Conservation (phyloP, 2,888 invertebrate genomes). For the Pristionchus arcanus region DNA sequence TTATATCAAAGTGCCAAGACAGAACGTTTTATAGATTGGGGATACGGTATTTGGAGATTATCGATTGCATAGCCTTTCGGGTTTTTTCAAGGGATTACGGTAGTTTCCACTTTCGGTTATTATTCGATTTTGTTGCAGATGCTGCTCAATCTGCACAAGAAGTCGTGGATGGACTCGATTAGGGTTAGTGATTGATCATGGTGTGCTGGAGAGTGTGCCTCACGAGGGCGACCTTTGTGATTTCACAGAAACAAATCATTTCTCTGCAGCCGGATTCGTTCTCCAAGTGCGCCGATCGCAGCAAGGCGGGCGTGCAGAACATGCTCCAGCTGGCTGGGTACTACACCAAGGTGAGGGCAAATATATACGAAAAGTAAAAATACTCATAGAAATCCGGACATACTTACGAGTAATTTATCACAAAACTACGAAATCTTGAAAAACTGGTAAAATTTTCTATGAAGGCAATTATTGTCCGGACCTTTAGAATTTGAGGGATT, state of each 20-base stretch:
- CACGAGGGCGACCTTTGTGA: too few relatives aligned
- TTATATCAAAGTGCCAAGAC: too few relatives aligned
- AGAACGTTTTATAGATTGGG: neutral
- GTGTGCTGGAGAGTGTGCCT: too few relatives aligned
- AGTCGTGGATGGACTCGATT: conserved; percentile 98
- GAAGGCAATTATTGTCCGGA: too few relatives aligned
- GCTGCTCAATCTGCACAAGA: conserved; percentile 97
- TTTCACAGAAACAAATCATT: too few relatives aligned
- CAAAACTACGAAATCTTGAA: too few relatives aligned
- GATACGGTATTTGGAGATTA: neutral
- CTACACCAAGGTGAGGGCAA: conserved; percentile 87
- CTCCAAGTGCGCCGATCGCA: conserved; percentile 90
- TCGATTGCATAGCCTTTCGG: neutral
- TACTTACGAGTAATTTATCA: too few relatives aligned
- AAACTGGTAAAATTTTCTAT: too few relatives aligned
- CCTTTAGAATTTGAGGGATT: too few relatives aligned
- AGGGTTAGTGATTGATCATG: neutral
- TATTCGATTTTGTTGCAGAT: conserved; percentile 83
- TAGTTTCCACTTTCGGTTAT: neutral
- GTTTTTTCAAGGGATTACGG: neutral
- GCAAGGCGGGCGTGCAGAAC: conserved; percentile 94
- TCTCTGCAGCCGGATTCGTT: conserved; percentile 87
- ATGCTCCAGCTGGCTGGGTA: conserved; percentile 98
- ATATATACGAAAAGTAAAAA: too few relatives aligned
- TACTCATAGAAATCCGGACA: too few relatives aligned